Evolutionary conservation across 2,797 vertebrate species (phyloP).

Genomic region (Pygocentrus nattereri): DNA sequence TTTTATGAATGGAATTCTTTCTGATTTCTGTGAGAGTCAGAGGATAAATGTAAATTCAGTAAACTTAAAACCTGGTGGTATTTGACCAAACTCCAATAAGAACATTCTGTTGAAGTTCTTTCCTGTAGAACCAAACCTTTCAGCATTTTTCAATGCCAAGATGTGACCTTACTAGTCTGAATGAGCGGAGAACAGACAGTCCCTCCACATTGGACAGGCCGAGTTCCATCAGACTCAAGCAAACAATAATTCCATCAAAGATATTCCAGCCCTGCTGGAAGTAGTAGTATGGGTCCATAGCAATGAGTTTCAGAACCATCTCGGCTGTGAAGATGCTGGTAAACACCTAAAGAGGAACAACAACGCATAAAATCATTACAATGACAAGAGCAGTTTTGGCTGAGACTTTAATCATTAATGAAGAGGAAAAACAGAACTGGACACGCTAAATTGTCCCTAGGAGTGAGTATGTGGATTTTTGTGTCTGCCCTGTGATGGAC

Average conservation of each 20-base stretch:
- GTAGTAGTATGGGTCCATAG: constrained; percentile 96
- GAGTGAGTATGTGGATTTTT: no score
- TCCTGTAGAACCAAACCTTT: not conserved
- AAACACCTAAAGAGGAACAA: constrained; percentile 83
- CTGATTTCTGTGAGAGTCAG: no score
- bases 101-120: not conserved
- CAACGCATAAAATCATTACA: not conserved
- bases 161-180: constrained; percentile 88
- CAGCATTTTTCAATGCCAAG: not conserved
- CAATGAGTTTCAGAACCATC: constrained; percentile 96
- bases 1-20: no score
- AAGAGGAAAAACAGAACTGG: no score
- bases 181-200: constrained; percentile 94
- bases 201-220: constrained; percentile 95
- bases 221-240: constrained; percentile 96
- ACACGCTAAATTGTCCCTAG: no score
- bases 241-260: constrained; percentile 96
- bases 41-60: not conserved
- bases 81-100: not conserved
- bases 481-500: no score
- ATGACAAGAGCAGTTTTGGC: not conserved
- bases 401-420: not conserved
- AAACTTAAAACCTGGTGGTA: not conserved
- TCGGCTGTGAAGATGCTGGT: constrained; percentile 97
- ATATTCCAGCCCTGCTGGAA: constrained; percentile 99